phyloP scores from a whole-genome alignment of 2,113 vertebrate genomes.

The Gorilla gorilla region DNA sequence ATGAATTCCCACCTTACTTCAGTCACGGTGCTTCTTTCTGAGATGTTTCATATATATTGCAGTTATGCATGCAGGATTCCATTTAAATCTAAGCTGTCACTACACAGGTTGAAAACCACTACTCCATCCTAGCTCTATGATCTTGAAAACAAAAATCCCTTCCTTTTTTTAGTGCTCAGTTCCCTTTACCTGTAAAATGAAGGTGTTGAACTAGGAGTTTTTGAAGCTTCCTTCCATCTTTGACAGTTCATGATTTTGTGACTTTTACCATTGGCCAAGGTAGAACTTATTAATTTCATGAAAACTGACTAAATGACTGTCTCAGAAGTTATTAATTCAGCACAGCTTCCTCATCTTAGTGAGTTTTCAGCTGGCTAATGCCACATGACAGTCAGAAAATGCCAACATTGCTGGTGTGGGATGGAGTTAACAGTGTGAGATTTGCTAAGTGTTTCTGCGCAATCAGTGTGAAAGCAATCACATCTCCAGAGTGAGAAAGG shows the following conservation, averaged over 20 bases:
- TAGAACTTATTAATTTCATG: constrained; percentile 35
- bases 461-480: constrained; percentile 75
- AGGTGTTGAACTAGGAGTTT: not conserved
- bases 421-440: constrained; percentile 67
- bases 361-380: constrained; percentile 66
- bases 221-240: not conserved
- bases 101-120: not conserved
- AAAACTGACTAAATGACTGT: constrained; percentile 47
- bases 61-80: not conserved
- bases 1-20: not conserved
- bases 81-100: not conserved
- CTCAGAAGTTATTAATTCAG: constrained; percentile 61
- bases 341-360: constrained; percentile 32
- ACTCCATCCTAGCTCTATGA: not conserved
- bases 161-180: not conserved
- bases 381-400: constrained; percentile 56
- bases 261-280: constrained; percentile 56
- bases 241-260: not conserved
- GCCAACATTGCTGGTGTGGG: constrained; percentile 54
- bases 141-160: not conserved
- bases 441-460: constrained; percentile 68
- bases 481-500: constrained; percentile 64
- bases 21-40: not conserved
- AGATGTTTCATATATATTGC: not conserved
- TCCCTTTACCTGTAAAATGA: constrained; percentile 15